Conservation (phyloP, 2,797 vertebrate species). For the Thripadectes ignobilis region DNA sequence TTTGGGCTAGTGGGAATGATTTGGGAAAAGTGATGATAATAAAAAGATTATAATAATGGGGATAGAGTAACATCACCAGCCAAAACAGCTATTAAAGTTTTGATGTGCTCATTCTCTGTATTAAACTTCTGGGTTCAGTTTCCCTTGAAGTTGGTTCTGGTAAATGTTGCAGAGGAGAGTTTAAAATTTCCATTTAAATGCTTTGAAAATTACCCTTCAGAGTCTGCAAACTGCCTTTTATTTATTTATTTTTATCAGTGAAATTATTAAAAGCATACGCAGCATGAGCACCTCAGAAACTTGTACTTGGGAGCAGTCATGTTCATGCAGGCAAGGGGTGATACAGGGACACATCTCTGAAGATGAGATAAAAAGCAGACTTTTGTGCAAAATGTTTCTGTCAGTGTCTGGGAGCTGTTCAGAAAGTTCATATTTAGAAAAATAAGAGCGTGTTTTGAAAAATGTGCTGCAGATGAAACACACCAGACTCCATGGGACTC, state of each 20-base stretch:
- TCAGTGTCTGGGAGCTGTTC: background rate
- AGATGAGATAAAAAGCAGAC: background rate
- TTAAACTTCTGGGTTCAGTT: background rate
- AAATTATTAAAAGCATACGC: background rate
- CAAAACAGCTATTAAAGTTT: background rate
- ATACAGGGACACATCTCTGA: background rate
- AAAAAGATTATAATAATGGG: background rate
- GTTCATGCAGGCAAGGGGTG: background rate
- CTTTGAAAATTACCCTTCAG: background rate
- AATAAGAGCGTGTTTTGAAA: background rate
- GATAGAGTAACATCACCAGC: background rate
- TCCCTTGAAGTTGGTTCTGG: background rate
- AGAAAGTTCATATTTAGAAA: background rate
- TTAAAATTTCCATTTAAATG: background rate
- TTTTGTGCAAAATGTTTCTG: background rate
- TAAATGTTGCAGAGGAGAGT: background rate
- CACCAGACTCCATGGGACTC: background rate
- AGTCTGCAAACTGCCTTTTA: background rate
- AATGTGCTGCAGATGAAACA: background rate
- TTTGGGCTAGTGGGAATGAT: background rate
- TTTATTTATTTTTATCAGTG: background rate
- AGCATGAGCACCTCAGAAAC: background rate
- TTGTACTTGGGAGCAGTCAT: background rate
- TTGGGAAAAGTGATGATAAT: background rate
- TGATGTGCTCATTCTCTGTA: background rate